A percentile compares a stretch with the other conserved stretches of the same genome.
Evolutionary conservation across 2,113 vertebrate species (phyloP).

Genomic region (Microcebus tavaratra): DNA sequence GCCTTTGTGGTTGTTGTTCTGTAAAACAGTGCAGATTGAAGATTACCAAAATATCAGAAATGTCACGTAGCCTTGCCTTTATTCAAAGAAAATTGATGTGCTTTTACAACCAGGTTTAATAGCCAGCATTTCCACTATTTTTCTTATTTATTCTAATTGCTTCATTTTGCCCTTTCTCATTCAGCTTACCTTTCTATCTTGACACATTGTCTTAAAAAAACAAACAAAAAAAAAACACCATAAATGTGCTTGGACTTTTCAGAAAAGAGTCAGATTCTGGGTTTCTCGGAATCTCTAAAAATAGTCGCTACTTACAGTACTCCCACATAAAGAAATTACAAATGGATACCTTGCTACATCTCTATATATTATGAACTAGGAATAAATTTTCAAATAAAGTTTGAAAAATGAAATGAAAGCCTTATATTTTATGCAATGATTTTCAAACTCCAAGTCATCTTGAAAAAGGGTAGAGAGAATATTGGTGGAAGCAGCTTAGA

Average conservation of each 20-base stretch:
- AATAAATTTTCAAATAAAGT: neutral
- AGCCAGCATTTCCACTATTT: neutral
- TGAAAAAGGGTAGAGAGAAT: neutral
- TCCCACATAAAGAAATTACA: neutral
- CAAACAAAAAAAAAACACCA: too few relatives aligned
- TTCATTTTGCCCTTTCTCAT: neutral
- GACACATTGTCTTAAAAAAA: neutral
- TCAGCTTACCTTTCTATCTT: neutral
- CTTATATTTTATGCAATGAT: neutral
- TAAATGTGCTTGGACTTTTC: neutral
- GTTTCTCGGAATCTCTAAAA: neutral
- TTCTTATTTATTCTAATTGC: neutral
- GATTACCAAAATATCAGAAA: constrained; percentile 9
- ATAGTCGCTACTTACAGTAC: neutral
- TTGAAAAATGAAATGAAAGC: neutral
- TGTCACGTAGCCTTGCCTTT: neutral
- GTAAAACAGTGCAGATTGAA: neutral
- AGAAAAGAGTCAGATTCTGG: neutral
- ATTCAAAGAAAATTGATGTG: neutral
- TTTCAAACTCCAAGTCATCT: constrained; percentile 28
- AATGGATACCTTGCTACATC: neutral
- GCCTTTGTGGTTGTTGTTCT: neutral
- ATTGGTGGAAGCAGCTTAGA: neutral
- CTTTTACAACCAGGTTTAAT: neutral
- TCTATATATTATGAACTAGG: neutral